Evolutionary conservation across 92 coral and sea anemone species (phyloP), one percentile per base, ranked within the genome.

Genomic region (Micromussa lordhowensis): DNA sequence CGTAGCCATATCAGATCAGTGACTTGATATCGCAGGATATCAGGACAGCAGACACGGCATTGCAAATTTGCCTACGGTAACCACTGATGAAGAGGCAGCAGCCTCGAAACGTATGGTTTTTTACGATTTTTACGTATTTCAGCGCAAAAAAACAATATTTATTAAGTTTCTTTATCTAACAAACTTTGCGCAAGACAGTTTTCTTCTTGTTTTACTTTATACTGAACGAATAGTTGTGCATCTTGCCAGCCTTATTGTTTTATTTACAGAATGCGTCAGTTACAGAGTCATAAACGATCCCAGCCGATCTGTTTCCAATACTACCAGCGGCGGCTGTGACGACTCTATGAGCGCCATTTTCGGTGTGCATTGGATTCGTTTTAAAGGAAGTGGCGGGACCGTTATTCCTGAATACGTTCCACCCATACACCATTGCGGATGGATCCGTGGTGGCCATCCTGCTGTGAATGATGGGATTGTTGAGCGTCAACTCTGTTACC

Each of bases 361-460:
- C 13, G 16, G 15, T 38, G 30, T 3, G 3, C 5, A 13, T 21
- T 74, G 78, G 78, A 16, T 74, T 74, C 78, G 55, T 4, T 74
- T 74, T 34, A 74, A 9, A 35, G 78, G 78, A 7, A 74, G 54
- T 1, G 55, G 78, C 4, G 55, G 78, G 18, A 40, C 28, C 53
- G 16, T 18, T 30, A 38, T 74, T 40, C 78, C 78, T 38, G 53
- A 74, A 14, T 35, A 21, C 17, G 28, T 55, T 1, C 78, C 78
- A 38, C 78, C 49, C 29, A 4, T 3, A 21, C 14, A 21, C 78
- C 54, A 35, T 1, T 74, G 78, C 53, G 78, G 54, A 7, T 74
- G 78, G 78, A 40, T 74, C 26, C 13, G 15, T 4, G 78, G 78
- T 19, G 78, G 54, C 78, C 78, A 74, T 74, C 78, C 78, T 38